Evolutionary conservation across 1,140 invertebrate species (phyloP).

Genomic region (Monomorium pharaonis): DNA sequence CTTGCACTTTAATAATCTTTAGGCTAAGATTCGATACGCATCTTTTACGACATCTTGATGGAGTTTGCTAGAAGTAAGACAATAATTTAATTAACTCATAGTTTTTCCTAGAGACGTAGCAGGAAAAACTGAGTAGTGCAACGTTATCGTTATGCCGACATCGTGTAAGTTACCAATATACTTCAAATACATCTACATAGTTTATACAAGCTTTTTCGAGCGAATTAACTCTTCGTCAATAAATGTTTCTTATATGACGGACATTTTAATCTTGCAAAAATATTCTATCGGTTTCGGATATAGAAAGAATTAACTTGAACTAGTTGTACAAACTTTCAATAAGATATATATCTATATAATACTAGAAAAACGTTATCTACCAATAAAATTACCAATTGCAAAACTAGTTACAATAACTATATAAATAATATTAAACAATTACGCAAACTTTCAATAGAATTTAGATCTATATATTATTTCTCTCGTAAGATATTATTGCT

Average conservation of each 20-base stretch:
- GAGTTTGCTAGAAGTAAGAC: neutral
- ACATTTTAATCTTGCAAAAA: neutral
- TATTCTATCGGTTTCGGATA: neutral
- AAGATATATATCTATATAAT: neutral
- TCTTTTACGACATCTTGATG: constrained; percentile 9
- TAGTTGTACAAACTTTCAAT: neutral
- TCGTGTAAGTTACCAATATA: neutral
- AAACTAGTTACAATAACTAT: neutral
- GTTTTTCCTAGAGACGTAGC: constrained; percentile 11
- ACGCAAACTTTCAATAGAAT: neutral
- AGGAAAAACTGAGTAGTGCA: neutral
- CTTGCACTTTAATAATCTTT: constrained; percentile 16
- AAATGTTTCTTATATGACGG: neutral
- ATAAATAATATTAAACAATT: constrained; percentile 9
- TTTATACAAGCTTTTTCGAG: constrained; percentile 10
- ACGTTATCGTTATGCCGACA: neutral
- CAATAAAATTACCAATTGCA: neutral
- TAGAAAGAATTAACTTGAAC: neutral
- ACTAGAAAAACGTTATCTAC: neutral
- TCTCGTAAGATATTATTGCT: neutral
- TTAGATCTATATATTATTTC: neutral
- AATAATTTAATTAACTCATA: constrained; percentile 45
- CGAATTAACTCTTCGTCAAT: constrained; percentile 8
- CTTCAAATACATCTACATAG: neutral
- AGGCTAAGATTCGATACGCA: neutral